phyloP scores from a whole-genome alignment of 2,797 vertebrate species.

The Anisognathus igniventris region DNA sequence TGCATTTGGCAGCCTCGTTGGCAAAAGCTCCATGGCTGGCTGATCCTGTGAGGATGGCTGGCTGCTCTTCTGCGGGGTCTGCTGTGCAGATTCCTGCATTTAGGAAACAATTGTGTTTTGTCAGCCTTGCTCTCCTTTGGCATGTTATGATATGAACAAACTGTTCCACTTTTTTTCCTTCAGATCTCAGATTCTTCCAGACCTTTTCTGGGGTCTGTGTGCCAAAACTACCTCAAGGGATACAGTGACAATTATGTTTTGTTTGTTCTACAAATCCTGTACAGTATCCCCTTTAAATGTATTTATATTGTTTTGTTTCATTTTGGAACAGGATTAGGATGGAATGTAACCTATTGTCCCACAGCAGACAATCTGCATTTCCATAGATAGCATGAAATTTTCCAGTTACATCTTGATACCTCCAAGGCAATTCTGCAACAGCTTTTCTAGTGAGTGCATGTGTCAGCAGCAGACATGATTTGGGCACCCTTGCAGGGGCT shows the following conservation, averaged over 20 bases:
- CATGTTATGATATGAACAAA: not conserved
- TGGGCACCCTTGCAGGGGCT: not conserved
- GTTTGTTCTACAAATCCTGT: constrained; percentile 35
- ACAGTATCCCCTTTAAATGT: constrained; percentile 8
- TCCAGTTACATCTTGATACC: constrained; percentile 12
- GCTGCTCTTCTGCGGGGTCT: not conserved
- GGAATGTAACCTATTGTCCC: constrained; percentile 38
- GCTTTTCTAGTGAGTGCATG: not conserved
- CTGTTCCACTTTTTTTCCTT: not conserved
- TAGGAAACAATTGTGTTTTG: not conserved
- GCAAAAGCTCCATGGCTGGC: not conserved
- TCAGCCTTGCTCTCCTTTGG: not conserved
- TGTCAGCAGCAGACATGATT: not conserved
- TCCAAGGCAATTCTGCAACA: not conserved
- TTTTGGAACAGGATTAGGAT: constrained; percentile 43
- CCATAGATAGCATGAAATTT: not conserved
- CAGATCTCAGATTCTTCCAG: not conserved
- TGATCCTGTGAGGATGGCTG: not conserved
- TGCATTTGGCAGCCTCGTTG: not conserved
- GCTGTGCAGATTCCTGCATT: not conserved
- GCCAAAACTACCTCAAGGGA: constrained; percentile 21
- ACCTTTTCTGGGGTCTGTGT: not conserved
- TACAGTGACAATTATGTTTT: constrained; percentile 31
- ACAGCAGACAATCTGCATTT: not conserved
- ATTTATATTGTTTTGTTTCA: constrained; percentile 33